Conservation (phyloP, 2,113 vertebrate species). For the Paramisgurnus dabryanus region DNA sequence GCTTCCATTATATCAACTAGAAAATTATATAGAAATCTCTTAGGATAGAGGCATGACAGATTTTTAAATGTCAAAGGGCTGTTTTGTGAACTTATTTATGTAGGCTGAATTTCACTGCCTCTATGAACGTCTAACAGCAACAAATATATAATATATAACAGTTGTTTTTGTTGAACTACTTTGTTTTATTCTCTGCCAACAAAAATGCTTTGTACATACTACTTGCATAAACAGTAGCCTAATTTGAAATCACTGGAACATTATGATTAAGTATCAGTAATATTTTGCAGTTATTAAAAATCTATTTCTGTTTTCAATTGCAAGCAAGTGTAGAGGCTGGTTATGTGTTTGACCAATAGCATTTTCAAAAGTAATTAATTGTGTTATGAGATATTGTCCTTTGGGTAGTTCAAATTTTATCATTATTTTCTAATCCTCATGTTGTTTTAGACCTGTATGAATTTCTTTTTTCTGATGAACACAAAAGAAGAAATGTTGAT, state of each 20-base stretch:
- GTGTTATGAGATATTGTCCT: conserved; percentile 6
- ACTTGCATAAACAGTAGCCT: conserved; percentile 48
- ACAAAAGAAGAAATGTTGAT: no score
- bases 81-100: conserved; percentile 29
- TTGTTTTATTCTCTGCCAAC: conserved; percentile 34
- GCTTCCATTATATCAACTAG: conserved; percentile 60
- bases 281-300: conserved; percentile 64
- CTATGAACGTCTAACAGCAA: conserved; percentile 25
- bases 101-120: conserved; percentile 25
- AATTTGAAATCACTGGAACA: conserved; percentile 59
- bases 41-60: conserved; percentile 21
- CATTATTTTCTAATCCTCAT: no score
- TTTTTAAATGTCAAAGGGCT: conserved; percentile 52
- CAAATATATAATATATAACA: conserved; percentile 4
- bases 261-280: conserved; percentile 63
- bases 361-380: conserved; percentile 50
- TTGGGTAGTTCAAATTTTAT: neutral
- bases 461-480: no score
- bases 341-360: conserved; percentile 65
- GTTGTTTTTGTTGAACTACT: neutral
- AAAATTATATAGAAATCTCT: conserved; percentile 31
- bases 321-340: conserved; percentile 34
- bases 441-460: no score
- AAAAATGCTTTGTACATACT: conserved; percentile 43
- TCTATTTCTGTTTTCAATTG: conserved; percentile 43